Percentiles rank a stretch among this genome's conserved stretches.
Evolutionary conservation across 2,113 vertebrate species (phyloP).

Genomic region (Odocoileus hemionus): DNA sequence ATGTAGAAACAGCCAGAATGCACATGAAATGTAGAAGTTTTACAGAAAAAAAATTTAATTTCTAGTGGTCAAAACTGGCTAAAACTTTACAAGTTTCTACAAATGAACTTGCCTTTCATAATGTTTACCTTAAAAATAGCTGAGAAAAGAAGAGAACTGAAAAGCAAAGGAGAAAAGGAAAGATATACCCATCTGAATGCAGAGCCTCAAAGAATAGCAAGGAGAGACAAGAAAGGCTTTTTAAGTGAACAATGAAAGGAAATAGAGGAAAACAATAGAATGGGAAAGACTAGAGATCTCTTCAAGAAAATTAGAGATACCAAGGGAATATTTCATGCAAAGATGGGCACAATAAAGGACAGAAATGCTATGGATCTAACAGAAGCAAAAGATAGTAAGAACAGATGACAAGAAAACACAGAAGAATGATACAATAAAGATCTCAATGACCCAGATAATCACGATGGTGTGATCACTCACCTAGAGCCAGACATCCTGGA

Average conservation of each 20-base stretch:
- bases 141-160: not conserved
- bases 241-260: not conserved
- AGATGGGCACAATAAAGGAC: not conserved
- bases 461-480: not conserved
- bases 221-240: not conserved
- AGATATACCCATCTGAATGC: not conserved
- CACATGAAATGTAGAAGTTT: not conserved
- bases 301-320: not conserved
- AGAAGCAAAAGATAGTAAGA: not conserved
- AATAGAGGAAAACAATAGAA: not conserved
- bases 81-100: not conserved
- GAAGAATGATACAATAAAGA: not conserved
- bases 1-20: not conserved
- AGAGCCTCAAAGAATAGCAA: not conserved
- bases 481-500: not conserved
- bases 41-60: not conserved
- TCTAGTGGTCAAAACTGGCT: not conserved
- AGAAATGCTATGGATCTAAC: fast-evolving
- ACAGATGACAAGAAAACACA: not conserved
- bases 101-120: not conserved
- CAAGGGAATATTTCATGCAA: not conserved
- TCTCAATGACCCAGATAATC: not conserved
- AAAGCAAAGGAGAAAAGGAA: not conserved
- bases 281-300: not conserved
- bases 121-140: not conserved